These are phyloP conservation scores for Crocuta crocuta DNA, from an alignment of 2,113 vertebrate species.

Conservation along the genomic window DNA sequence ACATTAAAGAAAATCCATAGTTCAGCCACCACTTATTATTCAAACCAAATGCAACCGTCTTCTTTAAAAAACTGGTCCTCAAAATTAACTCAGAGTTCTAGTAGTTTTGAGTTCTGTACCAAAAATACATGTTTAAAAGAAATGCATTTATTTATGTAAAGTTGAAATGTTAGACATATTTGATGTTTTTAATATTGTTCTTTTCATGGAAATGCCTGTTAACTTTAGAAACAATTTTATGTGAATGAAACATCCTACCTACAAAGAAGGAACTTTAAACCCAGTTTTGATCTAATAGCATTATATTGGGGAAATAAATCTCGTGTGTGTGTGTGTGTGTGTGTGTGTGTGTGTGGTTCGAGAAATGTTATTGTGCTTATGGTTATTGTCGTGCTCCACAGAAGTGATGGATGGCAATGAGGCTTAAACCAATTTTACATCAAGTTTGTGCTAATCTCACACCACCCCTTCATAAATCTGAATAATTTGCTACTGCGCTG, in stretches of 20 bases:
- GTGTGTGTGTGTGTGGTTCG: neutral
- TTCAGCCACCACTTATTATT: neutral
- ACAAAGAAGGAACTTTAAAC: slow-evolving; percentile 69
- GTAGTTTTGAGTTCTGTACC: neutral
- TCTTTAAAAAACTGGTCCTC: neutral
- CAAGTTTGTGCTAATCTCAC: slow-evolving; percentile 77
- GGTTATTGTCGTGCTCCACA: slow-evolving; percentile 29
- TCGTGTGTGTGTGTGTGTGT: neutral
- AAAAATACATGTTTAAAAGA: slow-evolving; percentile 34
- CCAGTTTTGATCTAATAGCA: slow-evolving; percentile 75
- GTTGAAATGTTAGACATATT: neutral
- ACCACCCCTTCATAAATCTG: slow-evolving; percentile 70
- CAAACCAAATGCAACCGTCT: neutral
- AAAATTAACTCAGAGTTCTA: slow-evolving; percentile 40
- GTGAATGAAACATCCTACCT: slow-evolving; percentile 70
- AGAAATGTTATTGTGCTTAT: slow-evolving; percentile 76
- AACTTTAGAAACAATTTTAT: slow-evolving; percentile 53
- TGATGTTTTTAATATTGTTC: slow-evolving; percentile 22
- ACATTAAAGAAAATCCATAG: neutral
- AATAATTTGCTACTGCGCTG: slow-evolving; percentile 80
- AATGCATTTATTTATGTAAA: neutral
- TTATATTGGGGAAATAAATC: slow-evolving; percentile 74
- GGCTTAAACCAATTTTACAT: slow-evolving; percentile 84
- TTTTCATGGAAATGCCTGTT: slow-evolving; percentile 43
- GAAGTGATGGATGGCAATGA: slow-evolving; percentile 82